A percentile compares a stretch with the other conserved stretches of the same genome.
phyloP scores from a whole-genome alignment of 2,113 vertebrate species.

The Serilophus lunatus region DNA sequence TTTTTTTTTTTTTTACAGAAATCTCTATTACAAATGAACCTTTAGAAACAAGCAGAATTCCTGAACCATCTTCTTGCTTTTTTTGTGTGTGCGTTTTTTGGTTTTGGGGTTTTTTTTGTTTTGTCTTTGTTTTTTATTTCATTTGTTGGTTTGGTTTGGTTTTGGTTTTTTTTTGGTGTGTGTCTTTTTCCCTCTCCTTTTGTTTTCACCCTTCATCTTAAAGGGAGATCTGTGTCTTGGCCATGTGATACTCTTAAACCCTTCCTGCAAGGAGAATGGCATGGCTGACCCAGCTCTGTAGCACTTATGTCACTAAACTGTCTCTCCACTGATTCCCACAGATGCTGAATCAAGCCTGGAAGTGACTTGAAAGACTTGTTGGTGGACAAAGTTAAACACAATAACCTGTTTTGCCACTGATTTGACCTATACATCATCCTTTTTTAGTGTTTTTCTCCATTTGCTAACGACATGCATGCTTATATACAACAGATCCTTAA shows the following conservation, averaged over 20 bases:
- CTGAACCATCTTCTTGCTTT: neutral
- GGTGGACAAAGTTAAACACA: neutral
- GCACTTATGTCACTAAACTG: neutral
- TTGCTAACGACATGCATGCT: neutral
- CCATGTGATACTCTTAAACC: neutral
- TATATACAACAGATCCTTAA: neutral
- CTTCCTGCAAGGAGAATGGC: neutral
- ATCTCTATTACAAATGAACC: neutral
- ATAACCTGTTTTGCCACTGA: neutral
- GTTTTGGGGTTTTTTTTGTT: no score
- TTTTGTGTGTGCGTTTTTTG: no score
- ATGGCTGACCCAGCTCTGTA: neutral
- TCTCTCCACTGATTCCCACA: neutral
- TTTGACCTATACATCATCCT: slow-evolving; percentile 34
- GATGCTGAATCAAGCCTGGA: neutral
- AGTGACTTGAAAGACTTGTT: neutral
- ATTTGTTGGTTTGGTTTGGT: no score
- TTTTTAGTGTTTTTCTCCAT: neutral
- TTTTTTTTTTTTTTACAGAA: neutral
- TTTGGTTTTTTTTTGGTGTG: no score
- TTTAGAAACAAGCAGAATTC: neutral
- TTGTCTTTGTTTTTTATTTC: no score
- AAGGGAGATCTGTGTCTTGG: neutral
- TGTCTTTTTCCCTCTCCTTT: no score
- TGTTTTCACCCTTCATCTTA: neutral